phyloP scores from a whole-genome alignment of 23 tunicate genomes.

The Ascidia mentula region DNA sequence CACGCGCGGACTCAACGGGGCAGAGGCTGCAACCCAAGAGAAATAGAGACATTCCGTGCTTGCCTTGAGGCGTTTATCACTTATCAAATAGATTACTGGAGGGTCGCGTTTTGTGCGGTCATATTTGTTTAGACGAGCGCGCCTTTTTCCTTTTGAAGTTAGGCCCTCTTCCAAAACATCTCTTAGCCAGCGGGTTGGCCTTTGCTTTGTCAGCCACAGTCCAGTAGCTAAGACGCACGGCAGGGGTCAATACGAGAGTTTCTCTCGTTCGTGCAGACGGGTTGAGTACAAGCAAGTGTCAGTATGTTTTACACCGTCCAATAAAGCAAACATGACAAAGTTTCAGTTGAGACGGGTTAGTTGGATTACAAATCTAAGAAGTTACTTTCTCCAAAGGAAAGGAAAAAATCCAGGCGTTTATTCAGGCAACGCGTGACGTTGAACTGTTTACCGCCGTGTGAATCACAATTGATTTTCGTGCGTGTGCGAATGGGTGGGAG shows the following conservation, averaged over 20 bases:
- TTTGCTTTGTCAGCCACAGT: neutral
- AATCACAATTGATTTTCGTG: neutral
- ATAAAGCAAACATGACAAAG: too few relatives aligned
- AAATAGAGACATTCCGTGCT: neutral
- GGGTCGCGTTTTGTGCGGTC: neutral
- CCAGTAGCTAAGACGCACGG: neutral
- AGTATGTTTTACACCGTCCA: too few relatives aligned
- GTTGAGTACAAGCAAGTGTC: too few relatives aligned
- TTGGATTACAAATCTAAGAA: too few relatives aligned
- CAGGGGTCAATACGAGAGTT: neutral
- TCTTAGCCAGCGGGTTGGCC: neutral
- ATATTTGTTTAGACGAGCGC: constrained; percentile 8
- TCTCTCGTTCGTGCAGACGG: neutral
- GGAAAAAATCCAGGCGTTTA: too few relatives aligned
- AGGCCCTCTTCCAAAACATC: neutral
- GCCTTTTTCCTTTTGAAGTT: constrained; percentile 1
- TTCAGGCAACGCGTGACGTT: too few relatives aligned
- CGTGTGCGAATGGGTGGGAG: neutral
- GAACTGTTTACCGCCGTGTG: neutral
- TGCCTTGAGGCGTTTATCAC: constrained; percentile 5
- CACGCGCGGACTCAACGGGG: neutral
- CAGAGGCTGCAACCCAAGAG: neutral
- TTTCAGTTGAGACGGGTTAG: too few relatives aligned
- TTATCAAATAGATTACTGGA: constrained; percentile 11
- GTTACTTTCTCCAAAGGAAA: neutral